phyloP scores from a whole-genome alignment of 1,140 invertebrate species.

The Meteorus sp. region DNA sequence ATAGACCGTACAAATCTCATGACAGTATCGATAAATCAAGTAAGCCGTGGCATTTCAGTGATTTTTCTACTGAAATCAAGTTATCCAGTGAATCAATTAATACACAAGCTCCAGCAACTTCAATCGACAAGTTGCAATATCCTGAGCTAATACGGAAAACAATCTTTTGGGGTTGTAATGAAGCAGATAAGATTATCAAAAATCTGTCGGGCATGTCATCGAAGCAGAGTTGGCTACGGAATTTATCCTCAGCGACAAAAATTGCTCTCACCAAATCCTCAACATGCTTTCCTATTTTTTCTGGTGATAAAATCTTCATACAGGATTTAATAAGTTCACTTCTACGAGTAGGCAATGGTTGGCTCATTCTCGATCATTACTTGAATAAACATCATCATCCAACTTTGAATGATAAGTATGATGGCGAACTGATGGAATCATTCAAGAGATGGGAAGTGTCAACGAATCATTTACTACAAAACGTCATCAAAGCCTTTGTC shows the following conservation, averaged over 20 bases:
- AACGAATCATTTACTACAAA: constrained; percentile 42
- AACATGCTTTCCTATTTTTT: constrained; percentile 45
- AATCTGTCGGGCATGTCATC: constrained; percentile 31
- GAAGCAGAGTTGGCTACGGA: constrained; percentile 38
- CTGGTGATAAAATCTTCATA: constrained; percentile 40
- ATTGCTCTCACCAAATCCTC: constrained; percentile 48
- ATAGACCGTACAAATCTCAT: neutral
- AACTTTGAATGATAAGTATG: constrained; percentile 40
- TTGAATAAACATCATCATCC: constrained; percentile 50
- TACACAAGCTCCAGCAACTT: constrained; percentile 33
- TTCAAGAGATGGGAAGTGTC: constrained; percentile 48
- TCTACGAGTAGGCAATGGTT: constrained; percentile 50
- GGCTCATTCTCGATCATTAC: constrained; percentile 52
- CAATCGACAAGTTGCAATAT: constrained; percentile 27
- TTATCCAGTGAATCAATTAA: constrained; percentile 30
- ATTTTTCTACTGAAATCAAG: constrained; percentile 33
- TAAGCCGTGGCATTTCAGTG: constrained; percentile 34
- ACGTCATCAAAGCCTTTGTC: constrained; percentile 41
- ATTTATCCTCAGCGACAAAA: constrained; percentile 44
- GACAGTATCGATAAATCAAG: constrained; percentile 1
- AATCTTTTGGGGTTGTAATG: constrained; percentile 44
- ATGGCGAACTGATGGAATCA: constrained; percentile 35
- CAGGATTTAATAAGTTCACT: constrained; percentile 48
- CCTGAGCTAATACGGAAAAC: constrained; percentile 43
- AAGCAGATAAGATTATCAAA: constrained; percentile 43